Evolutionary conservation across 2,888 invertebrate genomes (phyloP), one percentile per base, ranked within the genome.

Genomic region (Epistrophe grossulariae): DNA sequence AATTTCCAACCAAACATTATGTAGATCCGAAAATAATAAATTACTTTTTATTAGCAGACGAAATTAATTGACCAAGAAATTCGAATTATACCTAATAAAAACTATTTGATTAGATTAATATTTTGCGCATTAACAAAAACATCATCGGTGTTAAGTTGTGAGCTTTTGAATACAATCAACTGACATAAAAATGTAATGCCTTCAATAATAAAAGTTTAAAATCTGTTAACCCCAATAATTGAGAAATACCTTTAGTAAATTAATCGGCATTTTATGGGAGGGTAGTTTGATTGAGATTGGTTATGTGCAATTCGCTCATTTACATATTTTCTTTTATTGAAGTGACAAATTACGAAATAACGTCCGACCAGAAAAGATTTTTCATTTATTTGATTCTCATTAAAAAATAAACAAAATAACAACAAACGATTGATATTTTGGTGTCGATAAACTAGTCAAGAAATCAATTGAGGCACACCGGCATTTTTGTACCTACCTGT

Each of bases 391-490:
- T 17, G 35, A 52, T 55, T 60, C n/a, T 79, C 13, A 45, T 40
- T 62, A 10, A 40, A 48, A 11, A 68, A 28, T 24, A 40, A 60
- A 38, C 9, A 8, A 60, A 60, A 50, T 43, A 66, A 66, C 43
- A 76, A 57, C 48, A 40, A 71, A 35, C 48, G 24, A 66, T 59
- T 73, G 78, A 78, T 68, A 83, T 78, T 78, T 79, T 28, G 19
- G 38, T 72, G 50, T 24, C 57, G 78, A n/a, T 59, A 66, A 73
- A 83, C 38, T 8, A 24, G 24, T 19, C 62, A 45, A 74, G 31
- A 48, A 64, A 71, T 71, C 43, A 15, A 72, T 72, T 83, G 68
- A 57, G 50, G 60, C 73, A 72, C 28, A n/a, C 35, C 52, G 40
- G 52, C 59, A 70, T 55, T 55, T 70, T 38, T 60, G 62, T 38